Evolutionary conservation across 2,113 vertebrate species (phyloP).

Genomic region (Antechinus stuartii): DNA sequence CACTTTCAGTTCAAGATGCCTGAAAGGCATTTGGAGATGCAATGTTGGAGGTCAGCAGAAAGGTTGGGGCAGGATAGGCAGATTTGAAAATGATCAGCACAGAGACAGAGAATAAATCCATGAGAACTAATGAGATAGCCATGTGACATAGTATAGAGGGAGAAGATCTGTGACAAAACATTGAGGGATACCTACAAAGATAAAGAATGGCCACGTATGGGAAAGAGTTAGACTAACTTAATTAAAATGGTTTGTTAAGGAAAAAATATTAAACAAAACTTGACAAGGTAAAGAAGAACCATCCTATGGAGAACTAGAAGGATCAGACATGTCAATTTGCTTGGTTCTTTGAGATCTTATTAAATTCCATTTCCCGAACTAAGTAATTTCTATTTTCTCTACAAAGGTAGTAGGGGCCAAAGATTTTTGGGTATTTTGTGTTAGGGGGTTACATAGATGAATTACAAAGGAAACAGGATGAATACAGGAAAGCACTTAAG

Average conservation of each 20-base stretch:
- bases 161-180: background rate
- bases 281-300: background rate
- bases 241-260: background rate
- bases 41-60: background rate
- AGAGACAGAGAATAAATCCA: background rate
- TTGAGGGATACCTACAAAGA: background rate
- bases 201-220: background rate
- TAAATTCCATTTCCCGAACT: background rate
- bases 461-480: background rate
- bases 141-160: background rate
- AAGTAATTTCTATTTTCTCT: background rate
- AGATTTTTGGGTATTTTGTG: background rate
- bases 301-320: background rate
- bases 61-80: background rate
- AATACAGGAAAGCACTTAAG: background rate
- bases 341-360: background rate
- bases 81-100: background rate
- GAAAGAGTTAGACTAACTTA: background rate
- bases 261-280: background rate
- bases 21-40: background rate
- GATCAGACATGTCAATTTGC: background rate
- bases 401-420: background rate
- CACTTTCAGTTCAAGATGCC: background rate
- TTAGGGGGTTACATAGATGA: background rate
- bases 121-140: background rate